Evolutionary conservation across 92 coral and sea anemone species (phyloP).

Genomic region (Ricordea florida): DNA sequence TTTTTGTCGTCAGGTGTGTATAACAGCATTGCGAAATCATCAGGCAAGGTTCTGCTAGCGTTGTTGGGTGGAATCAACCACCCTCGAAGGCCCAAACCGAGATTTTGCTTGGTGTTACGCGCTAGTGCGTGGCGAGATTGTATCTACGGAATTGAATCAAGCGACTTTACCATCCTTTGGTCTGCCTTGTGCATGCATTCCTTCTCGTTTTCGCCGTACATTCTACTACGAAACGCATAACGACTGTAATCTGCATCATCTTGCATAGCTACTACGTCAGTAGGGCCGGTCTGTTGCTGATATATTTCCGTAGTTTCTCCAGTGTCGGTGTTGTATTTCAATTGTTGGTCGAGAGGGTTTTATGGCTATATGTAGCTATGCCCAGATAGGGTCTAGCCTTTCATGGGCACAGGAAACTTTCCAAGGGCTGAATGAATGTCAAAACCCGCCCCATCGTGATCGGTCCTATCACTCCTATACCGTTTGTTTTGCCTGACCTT

Average conservation of each 20-base stretch:
- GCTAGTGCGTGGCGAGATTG: not conserved
- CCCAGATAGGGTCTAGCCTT: not conserved
- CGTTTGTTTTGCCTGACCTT: too few species aligned
- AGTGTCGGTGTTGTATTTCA: not conserved
- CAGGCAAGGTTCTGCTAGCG: too few species aligned
- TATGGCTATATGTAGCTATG: not conserved
- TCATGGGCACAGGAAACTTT: not conserved
- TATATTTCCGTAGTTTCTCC: not conserved
- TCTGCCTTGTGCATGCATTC: not conserved
- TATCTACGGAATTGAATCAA: not conserved
- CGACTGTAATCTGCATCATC: not conserved
- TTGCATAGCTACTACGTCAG: not conserved
- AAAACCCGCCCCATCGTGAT: not conserved
- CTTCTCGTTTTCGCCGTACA: not conserved
- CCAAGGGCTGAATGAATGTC: not conserved
- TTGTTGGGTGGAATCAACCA: too few species aligned
- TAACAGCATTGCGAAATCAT: too few species aligned
- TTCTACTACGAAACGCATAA: not conserved
- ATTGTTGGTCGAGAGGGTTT: not conserved
- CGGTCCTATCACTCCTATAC: too few species aligned
- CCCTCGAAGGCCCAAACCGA: too few species aligned
- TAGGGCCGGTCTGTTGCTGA: not conserved
- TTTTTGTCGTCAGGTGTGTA: too few species aligned
- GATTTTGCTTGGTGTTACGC: not conserved
- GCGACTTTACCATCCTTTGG: not conserved